Evolutionary conservation across 2,113 vertebrate genomes (phyloP), one percentile per base, ranked within the genome.

Genomic region (Cyprinodon variegatus): DNA sequence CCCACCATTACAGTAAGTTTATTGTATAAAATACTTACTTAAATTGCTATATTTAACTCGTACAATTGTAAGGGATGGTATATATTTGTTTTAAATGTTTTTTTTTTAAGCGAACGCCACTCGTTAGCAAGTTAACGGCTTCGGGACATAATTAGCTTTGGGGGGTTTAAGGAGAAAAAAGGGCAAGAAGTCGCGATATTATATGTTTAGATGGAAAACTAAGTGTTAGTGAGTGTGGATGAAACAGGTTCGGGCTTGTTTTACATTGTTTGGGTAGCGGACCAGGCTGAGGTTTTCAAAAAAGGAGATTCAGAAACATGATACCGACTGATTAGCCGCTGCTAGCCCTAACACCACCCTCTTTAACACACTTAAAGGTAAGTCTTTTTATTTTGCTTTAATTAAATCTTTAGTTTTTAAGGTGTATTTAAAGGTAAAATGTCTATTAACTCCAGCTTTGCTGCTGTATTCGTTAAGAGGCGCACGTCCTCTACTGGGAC

Each of bases 41-140:
- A 7, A 29, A 63, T 12, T 3, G 0, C 0, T 1, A 3, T 3
- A n/a, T 48, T 1, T 1, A 22, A 38, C 0, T n/a, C 4, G 3
- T 1, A n/a, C 0, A 4, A 0, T 2, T 39, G 11, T 38, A 14
- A 0, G 4, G 69, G 66, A 46, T 43, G 72, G 38, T 29, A 13
- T 41, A 1, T 11, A 9, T 9, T 1, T 3, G 29, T 62, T 48
- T 75, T 39, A 39, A 62, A 14, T 4, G 3, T 17, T 66, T 29
- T 38, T 29, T 38, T 61, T 29, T 53, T n/a, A 10, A 72, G 46
- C 48, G 1, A 20, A 7, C 59, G 61, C 6, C 68, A 74, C 81
- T 82, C 78, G 88, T 88, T 90, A 90, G 86, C 80, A 71, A 61
- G 48, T 45, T 43, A 62, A 40, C 57, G 37, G 38, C 39, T 59